Percentiles rank a stretch among this genome's conserved stretches.
These are phyloP conservation scores for Propithecus perrieri DNA, from an alignment of 2,797 vertebrate species.

Conservation along the genomic window DNA sequence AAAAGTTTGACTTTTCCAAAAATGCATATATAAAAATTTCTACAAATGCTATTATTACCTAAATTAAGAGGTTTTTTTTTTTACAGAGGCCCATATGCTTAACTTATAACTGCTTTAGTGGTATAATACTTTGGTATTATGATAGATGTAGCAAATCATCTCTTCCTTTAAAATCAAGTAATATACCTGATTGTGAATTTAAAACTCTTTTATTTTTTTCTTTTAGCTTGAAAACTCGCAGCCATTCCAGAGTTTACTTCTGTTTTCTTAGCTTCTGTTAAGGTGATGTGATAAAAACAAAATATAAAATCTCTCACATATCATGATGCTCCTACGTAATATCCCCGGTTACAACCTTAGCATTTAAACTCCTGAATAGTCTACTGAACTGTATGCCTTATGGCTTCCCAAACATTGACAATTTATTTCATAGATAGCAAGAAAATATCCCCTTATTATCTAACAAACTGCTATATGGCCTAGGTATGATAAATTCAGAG, in stretches of 20 bases:
- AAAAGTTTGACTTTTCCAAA: conserved; percentile 42
- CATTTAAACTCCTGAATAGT: conserved; percentile 7
- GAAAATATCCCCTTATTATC: conserved; percentile 48
- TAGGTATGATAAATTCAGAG: neutral
- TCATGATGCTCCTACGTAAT: neutral
- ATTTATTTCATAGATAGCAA: conserved; percentile 28
- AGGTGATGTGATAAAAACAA: conserved; percentile 7
- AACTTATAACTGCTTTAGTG: conserved; percentile 27
- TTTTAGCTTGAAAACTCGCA: conserved; percentile 58
- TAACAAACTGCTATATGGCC: neutral
- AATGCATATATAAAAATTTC: neutral
- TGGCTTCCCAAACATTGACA: neutral
- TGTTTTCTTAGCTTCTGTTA: conserved; percentile 7
- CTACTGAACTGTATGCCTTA: neutral
- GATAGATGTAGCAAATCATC: neutral
- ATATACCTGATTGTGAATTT: neutral
- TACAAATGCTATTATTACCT: conserved; percentile 38
- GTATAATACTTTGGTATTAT: neutral
- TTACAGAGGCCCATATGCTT: neutral
- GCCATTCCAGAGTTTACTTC: conserved; percentile 13
- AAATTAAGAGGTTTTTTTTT: conserved; percentile 45
- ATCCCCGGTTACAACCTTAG: conserved; percentile 12
- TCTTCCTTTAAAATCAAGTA: conserved; percentile 26
- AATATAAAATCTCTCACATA: neutral
- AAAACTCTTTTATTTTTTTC: neutral